These are phyloP conservation scores for Arrhopalites spinosus DNA, from an alignment of 2,888 invertebrate genomes.

Conservation along the genomic window DNA sequence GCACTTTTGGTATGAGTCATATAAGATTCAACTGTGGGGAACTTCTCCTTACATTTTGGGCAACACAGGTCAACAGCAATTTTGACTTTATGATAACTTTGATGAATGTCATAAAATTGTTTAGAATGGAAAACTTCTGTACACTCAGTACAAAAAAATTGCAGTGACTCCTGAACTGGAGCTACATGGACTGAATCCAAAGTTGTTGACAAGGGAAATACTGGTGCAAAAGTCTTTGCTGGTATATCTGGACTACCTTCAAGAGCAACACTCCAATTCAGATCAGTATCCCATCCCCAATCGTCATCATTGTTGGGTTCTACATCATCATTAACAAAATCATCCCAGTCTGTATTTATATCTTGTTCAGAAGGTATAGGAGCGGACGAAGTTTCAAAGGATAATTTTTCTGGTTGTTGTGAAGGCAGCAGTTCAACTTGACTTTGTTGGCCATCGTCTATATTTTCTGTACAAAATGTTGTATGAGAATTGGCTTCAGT, in stretches of 20 bases:
- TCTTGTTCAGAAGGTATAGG: neutral
- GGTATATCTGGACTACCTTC: neutral
- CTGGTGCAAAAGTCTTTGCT: neutral
- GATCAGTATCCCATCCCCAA: conserved; percentile 21
- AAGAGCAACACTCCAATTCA: neutral
- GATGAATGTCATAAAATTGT: neutral
- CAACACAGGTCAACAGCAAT: neutral
- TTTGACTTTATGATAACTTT: neutral
- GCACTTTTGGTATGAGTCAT: neutral
- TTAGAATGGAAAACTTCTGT: neutral
- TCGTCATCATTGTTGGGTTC: neutral
- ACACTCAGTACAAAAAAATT: neutral
- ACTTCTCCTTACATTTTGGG: neutral
- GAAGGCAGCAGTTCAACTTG: no score
- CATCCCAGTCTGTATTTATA: neutral
- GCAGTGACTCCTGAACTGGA: neutral
- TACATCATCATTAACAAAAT: neutral
- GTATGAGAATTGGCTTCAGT: neutral
- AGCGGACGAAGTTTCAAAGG: neutral
- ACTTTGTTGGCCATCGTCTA: neutral
- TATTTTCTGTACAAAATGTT: neutral
- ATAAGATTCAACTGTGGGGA: neutral
- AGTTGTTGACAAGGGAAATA: neutral
- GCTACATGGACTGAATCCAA: neutral
- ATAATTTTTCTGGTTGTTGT: neutral